Evolutionary conservation across 2,797 vertebrate genomes (phyloP).

Genomic region (Petrocephalus sullivani): DNA sequence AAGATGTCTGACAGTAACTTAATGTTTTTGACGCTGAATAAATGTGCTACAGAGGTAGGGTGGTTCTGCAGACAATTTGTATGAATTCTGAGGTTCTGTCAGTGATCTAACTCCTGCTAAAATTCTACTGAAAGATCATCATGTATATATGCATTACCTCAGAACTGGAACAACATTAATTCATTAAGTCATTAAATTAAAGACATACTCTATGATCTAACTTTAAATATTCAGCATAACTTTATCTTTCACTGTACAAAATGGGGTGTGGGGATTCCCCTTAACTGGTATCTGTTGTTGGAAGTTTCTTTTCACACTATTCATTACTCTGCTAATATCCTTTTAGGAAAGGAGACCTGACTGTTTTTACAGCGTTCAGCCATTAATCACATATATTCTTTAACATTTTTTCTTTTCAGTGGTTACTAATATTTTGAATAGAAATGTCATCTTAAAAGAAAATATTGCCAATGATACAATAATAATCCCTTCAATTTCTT

Average conservation of each 20-base stretch:
- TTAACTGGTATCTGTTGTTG: neutral
- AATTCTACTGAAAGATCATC: slow-evolving; percentile 15
- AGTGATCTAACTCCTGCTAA: slow-evolving; percentile 21
- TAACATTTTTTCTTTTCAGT: slow-evolving; percentile 16
- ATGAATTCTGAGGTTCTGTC: slow-evolving; percentile 18
- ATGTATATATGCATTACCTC: slow-evolving; percentile 17
- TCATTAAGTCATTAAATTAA: neutral
- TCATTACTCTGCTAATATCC: slow-evolving; percentile 38
- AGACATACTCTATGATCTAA: neutral
- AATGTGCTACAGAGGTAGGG: slow-evolving; percentile 17
- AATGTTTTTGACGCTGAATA: slow-evolving; percentile 26
- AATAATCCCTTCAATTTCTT: slow-evolving; percentile 41
- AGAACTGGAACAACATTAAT: neutral
- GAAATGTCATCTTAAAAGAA: slow-evolving; percentile 44
- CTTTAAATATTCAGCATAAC: neutral
- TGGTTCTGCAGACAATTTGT: slow-evolving; percentile 15
- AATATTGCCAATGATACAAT: slow-evolving; percentile 27
- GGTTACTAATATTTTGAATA: slow-evolving; percentile 44
- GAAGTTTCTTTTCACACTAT: slow-evolving; percentile 4
- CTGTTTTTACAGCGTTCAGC: slow-evolving; percentile 21
- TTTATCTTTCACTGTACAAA: neutral
- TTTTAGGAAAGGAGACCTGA: slow-evolving; percentile 39
- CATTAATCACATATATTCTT: neutral
- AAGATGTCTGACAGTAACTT: slow-evolving; percentile 35
- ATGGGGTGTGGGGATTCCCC: neutral